Percentiles rank a stretch among this genome's conserved stretches.
Evolutionary conservation across 2,888 invertebrate species (phyloP).

Genomic region (Aphodius granarius): DNA sequence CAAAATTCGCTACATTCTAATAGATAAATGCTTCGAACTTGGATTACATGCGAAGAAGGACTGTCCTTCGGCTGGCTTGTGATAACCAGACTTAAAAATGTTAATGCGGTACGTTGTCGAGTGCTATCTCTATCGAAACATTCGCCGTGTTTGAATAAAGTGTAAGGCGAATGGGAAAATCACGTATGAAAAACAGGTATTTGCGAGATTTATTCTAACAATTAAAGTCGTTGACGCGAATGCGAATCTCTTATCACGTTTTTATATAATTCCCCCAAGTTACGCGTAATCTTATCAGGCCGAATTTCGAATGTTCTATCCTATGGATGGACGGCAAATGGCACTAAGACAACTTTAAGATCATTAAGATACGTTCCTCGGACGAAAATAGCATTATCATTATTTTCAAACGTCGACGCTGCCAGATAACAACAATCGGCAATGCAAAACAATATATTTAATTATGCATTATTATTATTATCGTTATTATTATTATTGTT

Average conservation of each 20-base stretch:
- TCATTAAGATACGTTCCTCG: background rate
- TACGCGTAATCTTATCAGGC: background rate
- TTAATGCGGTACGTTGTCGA: background rate
- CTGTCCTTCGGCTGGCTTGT: conserved; percentile 5
- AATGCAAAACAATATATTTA: background rate
- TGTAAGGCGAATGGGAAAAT: background rate
- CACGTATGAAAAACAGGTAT: conserved; percentile 1
- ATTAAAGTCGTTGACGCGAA: conserved; percentile 12
- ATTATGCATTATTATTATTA: background rate
- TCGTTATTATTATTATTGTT: background rate
- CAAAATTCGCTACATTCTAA: background rate
- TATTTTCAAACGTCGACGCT: conserved; percentile 2
- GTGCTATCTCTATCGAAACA: background rate
- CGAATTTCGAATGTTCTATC: background rate
- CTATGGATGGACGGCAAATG: background rate
- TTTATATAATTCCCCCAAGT: background rate
- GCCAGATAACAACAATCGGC: background rate
- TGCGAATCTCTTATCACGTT: background rate
- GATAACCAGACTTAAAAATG: conserved; percentile 7
- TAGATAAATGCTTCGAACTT: background rate
- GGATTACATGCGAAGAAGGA: conserved; percentile 1
- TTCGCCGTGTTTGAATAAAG: background rate
- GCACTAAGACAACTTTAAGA: background rate
- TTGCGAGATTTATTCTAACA: conserved; percentile 1
- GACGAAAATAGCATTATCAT: conserved; percentile 4